Conservation (phyloP, 2,888 invertebrate genomes). For the Siphlonurus alternatus region DNA sequence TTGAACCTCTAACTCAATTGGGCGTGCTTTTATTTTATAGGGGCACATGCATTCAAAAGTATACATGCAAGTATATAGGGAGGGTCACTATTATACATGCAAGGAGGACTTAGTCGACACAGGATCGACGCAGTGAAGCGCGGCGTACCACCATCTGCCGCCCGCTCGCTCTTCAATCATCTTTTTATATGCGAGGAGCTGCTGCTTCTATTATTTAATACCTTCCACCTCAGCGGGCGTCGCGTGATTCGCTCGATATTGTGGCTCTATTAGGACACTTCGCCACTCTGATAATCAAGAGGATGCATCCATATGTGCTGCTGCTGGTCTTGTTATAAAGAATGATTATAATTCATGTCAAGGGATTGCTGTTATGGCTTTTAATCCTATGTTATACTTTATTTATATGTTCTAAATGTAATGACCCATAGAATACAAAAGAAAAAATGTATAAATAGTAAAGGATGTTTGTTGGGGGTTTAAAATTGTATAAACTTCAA, state of each 20-base stretch:
- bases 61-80: too few relatives aligned
- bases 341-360: background rate
- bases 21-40: background rate
- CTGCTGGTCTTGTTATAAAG: background rate
- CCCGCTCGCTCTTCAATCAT: background rate
- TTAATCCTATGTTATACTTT: too few relatives aligned
- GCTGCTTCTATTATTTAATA: constrained; percentile 1
- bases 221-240: background rate
- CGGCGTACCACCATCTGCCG: background rate
- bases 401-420: too few relatives aligned
- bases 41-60: background rate
- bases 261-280: background rate
- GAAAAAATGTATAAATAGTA: too few relatives aligned
- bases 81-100: background rate
- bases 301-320: background rate
- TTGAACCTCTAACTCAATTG: background rate
- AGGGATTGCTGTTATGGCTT: too few relatives aligned
- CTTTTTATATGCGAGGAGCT: too few relatives aligned
- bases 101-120: background rate
- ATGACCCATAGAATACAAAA: too few relatives aligned
- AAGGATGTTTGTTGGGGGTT: too few relatives aligned
- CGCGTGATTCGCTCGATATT: background rate
- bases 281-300: background rate
- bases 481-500: too few relatives aligned
- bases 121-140: background rate